These are phyloP conservation scores for Andrena marginata DNA, from an alignment of 2,888 invertebrate species.

Conservation along the genomic window DNA sequence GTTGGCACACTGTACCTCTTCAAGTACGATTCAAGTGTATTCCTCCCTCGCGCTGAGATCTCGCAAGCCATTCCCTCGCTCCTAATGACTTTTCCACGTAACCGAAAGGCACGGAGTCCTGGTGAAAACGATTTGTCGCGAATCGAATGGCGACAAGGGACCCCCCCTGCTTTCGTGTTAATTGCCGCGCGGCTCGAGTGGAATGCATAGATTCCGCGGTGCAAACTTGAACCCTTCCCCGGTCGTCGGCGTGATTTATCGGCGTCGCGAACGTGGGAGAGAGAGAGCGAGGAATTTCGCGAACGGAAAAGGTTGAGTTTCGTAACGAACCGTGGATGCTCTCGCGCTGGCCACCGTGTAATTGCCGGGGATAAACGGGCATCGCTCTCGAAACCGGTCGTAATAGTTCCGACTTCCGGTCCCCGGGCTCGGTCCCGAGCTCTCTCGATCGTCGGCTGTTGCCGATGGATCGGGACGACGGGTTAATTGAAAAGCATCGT, in stretches of 20 bases:
- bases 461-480: slow-evolving; percentile 35
- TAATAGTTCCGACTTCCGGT: slow-evolving; percentile 64
- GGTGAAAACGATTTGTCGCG: slow-evolving; percentile 34
- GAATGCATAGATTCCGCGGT: slow-evolving; percentile 36
- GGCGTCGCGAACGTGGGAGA: slow-evolving; percentile 14
- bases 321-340: slow-evolving; percentile 24
- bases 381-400: slow-evolving; percentile 54
- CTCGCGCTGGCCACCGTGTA: slow-evolving; percentile 26
- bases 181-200: slow-evolving; percentile 26
- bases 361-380: slow-evolving; percentile 44
- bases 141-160: slow-evolving; percentile 10
- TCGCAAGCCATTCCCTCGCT: background rate
- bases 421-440: slow-evolving; percentile 12
- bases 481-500: slow-evolving; percentile 52
- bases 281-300: slow-evolving; percentile 16
- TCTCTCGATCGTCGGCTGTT: slow-evolving; percentile 27
- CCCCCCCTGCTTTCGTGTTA: slow-evolving; percentile 31
- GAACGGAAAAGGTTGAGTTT: slow-evolving; percentile 44
- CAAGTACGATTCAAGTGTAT: background rate
- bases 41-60: background rate
- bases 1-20: background rate
- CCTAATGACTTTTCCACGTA: slow-evolving; percentile 24
- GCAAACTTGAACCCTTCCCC: slow-evolving; percentile 33
- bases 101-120: background rate
- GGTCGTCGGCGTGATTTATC: slow-evolving; percentile 26